Conservation (phyloP, 2,113 vertebrate species). For the Malurus cyaneus region DNA sequence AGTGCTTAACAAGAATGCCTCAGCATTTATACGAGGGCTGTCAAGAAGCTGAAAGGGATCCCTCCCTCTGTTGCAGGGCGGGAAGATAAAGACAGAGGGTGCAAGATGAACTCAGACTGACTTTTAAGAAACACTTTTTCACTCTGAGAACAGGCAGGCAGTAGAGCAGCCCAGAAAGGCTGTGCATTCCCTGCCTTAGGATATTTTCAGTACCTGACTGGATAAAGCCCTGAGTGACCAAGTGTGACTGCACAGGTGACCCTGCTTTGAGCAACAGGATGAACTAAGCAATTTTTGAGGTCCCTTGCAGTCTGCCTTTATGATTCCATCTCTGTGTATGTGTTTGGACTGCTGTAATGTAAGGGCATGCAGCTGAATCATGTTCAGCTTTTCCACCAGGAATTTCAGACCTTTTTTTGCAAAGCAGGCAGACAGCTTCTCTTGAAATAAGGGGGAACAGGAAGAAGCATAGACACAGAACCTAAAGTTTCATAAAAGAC, state of each 20-base stretch:
- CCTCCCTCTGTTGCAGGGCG: neutral
- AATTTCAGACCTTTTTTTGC: neutral
- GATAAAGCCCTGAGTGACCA: neutral
- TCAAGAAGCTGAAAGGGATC: neutral
- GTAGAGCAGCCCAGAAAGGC: neutral
- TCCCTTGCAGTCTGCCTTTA: neutral
- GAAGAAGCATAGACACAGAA: neutral
- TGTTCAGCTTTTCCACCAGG: neutral
- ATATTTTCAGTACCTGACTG: neutral
- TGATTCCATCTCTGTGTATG: neutral
- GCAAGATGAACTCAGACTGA: neutral
- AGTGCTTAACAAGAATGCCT: neutral
- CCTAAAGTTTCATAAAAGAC: neutral
- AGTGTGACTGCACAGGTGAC: neutral
- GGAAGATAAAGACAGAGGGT: neutral
- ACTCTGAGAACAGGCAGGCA: neutral
- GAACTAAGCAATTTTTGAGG: neutral
- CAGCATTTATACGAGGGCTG: fast-evolving
- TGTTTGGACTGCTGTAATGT: neutral
- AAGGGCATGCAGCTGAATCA: neutral
- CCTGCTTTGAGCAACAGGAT: neutral
- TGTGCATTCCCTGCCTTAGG: neutral
- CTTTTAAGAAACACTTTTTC: neutral
- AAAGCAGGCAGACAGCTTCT: neutral
- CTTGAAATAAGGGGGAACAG: neutral